Conservation (phyloP, 2,888 invertebrate genomes). For the Synanthedon formicaeformis region DNA sequence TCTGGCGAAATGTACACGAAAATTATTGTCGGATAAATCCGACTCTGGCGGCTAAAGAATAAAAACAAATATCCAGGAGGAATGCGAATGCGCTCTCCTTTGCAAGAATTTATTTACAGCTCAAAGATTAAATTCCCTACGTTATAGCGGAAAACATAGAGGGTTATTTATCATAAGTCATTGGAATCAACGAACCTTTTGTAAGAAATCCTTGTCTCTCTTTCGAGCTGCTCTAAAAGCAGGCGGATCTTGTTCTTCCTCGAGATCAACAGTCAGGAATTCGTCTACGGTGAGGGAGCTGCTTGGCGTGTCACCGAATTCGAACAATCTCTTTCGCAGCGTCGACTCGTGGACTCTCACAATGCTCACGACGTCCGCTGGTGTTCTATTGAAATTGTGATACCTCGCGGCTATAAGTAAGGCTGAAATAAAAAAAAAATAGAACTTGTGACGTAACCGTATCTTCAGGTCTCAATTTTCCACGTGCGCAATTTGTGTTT, state of each 20-base stretch:
- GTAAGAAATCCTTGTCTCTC: constrained; percentile 86
- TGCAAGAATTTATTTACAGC: too few relatives aligned
- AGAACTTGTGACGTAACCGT: background rate
- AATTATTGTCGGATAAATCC: too few relatives aligned
- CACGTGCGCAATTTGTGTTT: too few relatives aligned
- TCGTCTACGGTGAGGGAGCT: constrained; percentile 95
- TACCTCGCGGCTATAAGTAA: constrained; percentile 93
- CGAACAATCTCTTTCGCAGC: constrained; percentile 87
- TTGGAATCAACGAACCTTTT: constrained; percentile 67
- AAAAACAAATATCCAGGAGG: too few relatives aligned
- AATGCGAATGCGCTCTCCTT: too few relatives aligned
- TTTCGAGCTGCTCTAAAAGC: constrained; percentile 92
- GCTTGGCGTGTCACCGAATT: constrained; percentile 97
- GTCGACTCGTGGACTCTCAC: constrained; percentile 97
- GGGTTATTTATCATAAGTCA: too few relatives aligned
- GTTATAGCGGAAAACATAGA: too few relatives aligned
- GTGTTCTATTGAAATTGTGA: constrained; percentile 90
- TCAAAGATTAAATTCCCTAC: too few relatives aligned
- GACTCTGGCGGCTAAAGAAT: too few relatives aligned
- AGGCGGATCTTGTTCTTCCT: constrained; percentile 96
- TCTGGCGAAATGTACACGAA: too few relatives aligned
- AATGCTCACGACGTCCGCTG: constrained; percentile 90
- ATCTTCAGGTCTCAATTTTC: too few relatives aligned
- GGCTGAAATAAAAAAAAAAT: constrained; percentile 67
- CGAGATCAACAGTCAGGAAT: constrained; percentile 96